Percentiles rank a stretch among this genome's conserved stretches.
phyloP scores from a whole-genome alignment of 2,113 vertebrate genomes.

The Sterrhoptilus dennistouni region DNA sequence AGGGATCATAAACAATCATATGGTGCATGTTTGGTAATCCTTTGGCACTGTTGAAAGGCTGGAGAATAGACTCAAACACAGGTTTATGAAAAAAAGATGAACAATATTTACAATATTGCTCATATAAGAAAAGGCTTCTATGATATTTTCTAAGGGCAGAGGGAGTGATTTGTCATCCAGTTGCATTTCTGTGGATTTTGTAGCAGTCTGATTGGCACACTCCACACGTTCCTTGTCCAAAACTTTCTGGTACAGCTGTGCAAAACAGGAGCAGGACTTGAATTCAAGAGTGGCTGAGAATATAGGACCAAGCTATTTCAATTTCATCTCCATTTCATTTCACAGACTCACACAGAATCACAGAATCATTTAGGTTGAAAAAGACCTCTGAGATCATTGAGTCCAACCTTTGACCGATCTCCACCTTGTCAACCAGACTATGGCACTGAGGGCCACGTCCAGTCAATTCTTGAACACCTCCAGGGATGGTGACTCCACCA shows the following conservation, averaged over 20 bases:
- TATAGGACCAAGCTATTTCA: neutral
- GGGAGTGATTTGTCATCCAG: neutral
- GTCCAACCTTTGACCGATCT: neutral
- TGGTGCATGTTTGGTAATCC: neutral
- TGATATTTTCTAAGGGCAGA: neutral
- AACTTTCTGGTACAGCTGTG: neutral
- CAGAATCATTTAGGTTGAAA: neutral
- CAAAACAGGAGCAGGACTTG: neutral
- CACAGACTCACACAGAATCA: neutral
- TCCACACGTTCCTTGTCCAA: neutral
- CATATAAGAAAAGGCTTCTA: neutral
- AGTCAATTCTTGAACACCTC: neutral
- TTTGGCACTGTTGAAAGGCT: neutral
- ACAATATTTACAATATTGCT: conserved; percentile 7
- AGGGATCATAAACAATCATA: neutral
- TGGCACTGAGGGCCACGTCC: neutral
- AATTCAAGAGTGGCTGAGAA: conserved; percentile 3
- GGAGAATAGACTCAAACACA: neutral
- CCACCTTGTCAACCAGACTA: neutral
- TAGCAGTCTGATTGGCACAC: neutral
- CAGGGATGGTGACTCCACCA: neutral
- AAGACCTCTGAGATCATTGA: neutral
- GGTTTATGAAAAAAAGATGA: neutral
- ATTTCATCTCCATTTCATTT: neutral
- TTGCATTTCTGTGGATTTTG: neutral